These are phyloP conservation scores for Chitala chitala DNA, from an alignment of 2,113 vertebrate genomes.

Conservation along the genomic window DNA sequence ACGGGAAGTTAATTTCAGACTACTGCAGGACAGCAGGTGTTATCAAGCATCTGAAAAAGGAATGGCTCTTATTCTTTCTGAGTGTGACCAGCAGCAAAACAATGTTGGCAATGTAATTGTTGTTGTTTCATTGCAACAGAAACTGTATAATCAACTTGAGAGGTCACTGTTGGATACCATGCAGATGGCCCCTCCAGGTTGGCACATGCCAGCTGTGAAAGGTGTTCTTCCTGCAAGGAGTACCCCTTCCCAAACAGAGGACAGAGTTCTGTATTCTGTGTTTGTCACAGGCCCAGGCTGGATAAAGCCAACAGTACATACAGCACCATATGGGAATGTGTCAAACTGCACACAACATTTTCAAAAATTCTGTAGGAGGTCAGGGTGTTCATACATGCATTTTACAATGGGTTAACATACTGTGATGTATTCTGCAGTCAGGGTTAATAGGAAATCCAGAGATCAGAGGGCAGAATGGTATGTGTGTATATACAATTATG, in stretches of 20 bases:
- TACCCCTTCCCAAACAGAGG: too few species aligned
- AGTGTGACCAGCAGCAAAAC: not conserved
- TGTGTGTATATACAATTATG: not conserved
- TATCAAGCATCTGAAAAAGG: not conserved
- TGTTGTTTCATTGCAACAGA: not conserved
- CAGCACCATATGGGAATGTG: too few species aligned
- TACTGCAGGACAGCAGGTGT: not conserved
- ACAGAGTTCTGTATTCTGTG: too few species aligned
- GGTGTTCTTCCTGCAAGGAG: too few species aligned
- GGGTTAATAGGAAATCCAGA: not conserved
- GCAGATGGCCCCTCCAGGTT: too few species aligned
- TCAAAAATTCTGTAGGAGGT: not conserved
- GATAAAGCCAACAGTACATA: too few species aligned
- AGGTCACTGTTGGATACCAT: not conserved
- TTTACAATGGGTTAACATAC: not conserved
- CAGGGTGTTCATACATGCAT: not conserved
- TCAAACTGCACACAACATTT: too few species aligned
- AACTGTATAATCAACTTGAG: not conserved
- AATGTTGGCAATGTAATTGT: not conserved
- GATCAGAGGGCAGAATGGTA: not conserved
- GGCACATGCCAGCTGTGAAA: too few species aligned
- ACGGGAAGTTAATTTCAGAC: not conserved
- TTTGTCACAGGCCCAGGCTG: too few species aligned
- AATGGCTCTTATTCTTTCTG: not conserved
- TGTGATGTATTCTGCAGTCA: too few species aligned